phyloP scores from a whole-genome alignment of 2,888 invertebrate genomes.

The Dyspetes luteomarginatus region DNA sequence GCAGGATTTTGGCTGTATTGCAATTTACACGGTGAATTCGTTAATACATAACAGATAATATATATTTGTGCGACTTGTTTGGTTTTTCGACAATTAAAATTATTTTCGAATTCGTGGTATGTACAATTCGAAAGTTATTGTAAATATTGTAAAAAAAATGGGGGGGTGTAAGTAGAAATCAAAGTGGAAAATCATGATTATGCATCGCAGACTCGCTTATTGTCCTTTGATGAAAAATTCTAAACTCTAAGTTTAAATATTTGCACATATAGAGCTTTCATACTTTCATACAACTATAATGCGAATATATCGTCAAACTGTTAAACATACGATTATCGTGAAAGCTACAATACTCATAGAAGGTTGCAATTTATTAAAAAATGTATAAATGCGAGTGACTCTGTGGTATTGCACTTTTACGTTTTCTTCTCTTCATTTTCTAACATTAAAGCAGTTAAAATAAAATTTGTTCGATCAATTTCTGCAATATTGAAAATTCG shows the following conservation, averaged over 20 bases:
- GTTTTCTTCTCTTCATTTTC: neutral
- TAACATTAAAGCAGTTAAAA: constrained; percentile 29
- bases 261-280: constrained; percentile 22
- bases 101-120: constrained; percentile 39
- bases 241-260: constrained; percentile 47
- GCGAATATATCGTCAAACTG: constrained; percentile 50
- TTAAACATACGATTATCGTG: constrained; percentile 39
- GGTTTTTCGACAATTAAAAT: constrained; percentile 48
- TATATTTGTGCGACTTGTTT: constrained; percentile 62
- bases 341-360: constrained; percentile 58
- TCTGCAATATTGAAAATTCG: too few relatives aligned
- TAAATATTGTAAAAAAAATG: constrained; percentile 8
- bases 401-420: constrained; percentile 58
- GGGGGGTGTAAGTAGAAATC: neutral
- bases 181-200: constrained; percentile 23
- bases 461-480: constrained; percentile 13
- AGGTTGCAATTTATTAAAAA: constrained; percentile 34
- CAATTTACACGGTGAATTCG: constrained; percentile 1
- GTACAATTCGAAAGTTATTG: constrained; percentile 40
- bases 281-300: constrained; percentile 31
- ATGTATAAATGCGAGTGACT: constrained; percentile 40
- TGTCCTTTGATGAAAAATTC: constrained; percentile 12
- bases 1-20: neutral
- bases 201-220: neutral
- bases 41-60: constrained; percentile 21